Evolutionary conservation across 2,113 vertebrate species (phyloP).

Genomic region (Gorilla gorilla): DNA sequence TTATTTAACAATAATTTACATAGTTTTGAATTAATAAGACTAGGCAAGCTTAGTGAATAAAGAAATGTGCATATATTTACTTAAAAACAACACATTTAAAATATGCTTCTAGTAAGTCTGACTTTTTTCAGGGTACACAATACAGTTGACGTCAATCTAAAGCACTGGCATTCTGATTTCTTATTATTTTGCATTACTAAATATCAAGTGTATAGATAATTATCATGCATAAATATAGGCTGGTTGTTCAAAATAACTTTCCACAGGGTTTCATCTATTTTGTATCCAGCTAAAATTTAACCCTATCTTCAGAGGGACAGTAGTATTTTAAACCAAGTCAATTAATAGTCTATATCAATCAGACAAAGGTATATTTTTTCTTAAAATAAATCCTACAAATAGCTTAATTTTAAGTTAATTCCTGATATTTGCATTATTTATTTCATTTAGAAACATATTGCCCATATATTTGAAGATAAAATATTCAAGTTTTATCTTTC

Average conservation of each 20-base stretch:
- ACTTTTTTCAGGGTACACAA: background rate
- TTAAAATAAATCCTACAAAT: background rate
- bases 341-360: background rate
- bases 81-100: slow-evolving; percentile 31
- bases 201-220: slow-evolving; percentile 39
- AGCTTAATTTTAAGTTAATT: background rate
- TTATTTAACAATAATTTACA: slow-evolving; percentile 13
- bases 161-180: background rate
- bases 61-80: background rate
- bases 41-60: background rate
- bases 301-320: background rate
- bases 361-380: background rate
- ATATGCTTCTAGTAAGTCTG: background rate
- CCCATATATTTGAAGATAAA: background rate
- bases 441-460: background rate
- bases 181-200: slow-evolving; percentile 35
- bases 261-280: background rate
- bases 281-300: background rate
- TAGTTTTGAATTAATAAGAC: slow-evolving; percentile 29
- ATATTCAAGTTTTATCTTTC: background rate
- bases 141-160: background rate
- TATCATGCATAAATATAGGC: background rate
- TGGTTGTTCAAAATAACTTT: slow-evolving; percentile 12
- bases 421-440: background rate
- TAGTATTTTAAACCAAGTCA: background rate